Base-by-base conservation (phyloP, 2,888 invertebrate genomes). In the Eremobia ochroleuca region DNA sequence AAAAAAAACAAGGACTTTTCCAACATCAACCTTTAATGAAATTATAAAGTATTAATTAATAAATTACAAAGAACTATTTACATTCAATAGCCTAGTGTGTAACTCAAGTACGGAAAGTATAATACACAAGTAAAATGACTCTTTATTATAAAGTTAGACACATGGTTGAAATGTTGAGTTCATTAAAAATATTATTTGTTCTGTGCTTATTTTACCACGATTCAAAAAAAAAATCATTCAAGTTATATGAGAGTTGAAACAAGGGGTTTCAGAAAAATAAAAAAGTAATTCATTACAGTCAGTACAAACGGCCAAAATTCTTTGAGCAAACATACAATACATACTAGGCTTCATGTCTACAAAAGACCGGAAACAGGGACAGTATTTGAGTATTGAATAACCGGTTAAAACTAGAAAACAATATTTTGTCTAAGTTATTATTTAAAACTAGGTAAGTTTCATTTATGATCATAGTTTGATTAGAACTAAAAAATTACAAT, bases 1-100 rank as follows among this genome's bases (percentile, higher is more conserved):
- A 88, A 43, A n/a, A n/a, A 55, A 85, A 80, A 76, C 83, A 31
- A 69, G 59, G 70, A 49, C 72, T 75, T 83, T 91, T 90, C 88
- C 91, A 94, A 94, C 94, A 94, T 94, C 94, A 94, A 94, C 93
- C 91, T 94, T 94, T 94, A 93, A 92, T 94, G 88, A 94, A 94
- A 94, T 90, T 85, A 92, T 91, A 81, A 81, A 78, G 40, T 77
- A 78, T 92, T 91, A 91, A 92, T 88, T 91, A 92, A 91, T 90
- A 88, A 91, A 90, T 90, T 87, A 93, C 91, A 93, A 89, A 91
- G 84, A 82, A 82, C 83, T 91, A 88, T 88, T 80, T 92, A 93
- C 88, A 88, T 37, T 71, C 21, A 80, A 74, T 86, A 77, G 66
- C 65, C 85, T 86, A 91, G 73, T 52, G 5, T 71, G 5, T 69